phyloP scores from a whole-genome alignment of 2,888 invertebrate species.

The Keiferia lycopersicella region DNA sequence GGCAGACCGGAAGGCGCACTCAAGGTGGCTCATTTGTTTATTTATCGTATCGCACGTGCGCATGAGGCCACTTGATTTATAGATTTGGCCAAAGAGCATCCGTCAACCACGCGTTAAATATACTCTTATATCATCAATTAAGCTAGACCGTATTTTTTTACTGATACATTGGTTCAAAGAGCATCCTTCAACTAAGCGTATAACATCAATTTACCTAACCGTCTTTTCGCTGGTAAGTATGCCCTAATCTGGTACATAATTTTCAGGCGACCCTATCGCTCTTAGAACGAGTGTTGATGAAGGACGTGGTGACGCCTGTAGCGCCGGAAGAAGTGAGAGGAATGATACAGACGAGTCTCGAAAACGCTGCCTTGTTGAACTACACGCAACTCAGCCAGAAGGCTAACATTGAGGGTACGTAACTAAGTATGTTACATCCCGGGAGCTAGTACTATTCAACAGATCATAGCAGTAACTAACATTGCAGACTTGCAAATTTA shows the following conservation, averaged over 20 bases:
- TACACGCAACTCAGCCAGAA: constrained; percentile 97
- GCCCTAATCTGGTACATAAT: not conserved
- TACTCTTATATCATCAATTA: too few species aligned
- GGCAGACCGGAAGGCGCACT: constrained; percentile 99
- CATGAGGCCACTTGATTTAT: not conserved
- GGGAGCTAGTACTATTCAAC: too few species aligned
- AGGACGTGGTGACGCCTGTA: constrained; percentile 98
- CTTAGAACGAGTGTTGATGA: constrained; percentile 98
- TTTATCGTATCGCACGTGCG: not conserved
- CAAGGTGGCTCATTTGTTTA: constrained; percentile 76
- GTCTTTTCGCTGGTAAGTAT: not conserved
- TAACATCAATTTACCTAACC: not conserved
- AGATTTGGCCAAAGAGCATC: not conserved
- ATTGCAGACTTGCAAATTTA: too few species aligned
- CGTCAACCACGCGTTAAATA: too few species aligned
- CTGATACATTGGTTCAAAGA: too few species aligned
- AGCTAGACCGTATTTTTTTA: too few species aligned
- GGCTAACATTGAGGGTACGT: constrained; percentile 96
- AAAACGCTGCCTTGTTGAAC: constrained; percentile 98
- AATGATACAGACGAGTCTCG: constrained; percentile 98
- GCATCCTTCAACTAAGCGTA: too few species aligned
- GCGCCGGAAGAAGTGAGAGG: constrained; percentile 96
- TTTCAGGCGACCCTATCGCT: constrained; percentile 93
- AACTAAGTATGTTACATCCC: not conserved
- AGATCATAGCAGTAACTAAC: too few species aligned